Evolutionary conservation across 2,113 vertebrate genomes (phyloP).

Genomic region (Campylomormyrus numenius): DNA sequence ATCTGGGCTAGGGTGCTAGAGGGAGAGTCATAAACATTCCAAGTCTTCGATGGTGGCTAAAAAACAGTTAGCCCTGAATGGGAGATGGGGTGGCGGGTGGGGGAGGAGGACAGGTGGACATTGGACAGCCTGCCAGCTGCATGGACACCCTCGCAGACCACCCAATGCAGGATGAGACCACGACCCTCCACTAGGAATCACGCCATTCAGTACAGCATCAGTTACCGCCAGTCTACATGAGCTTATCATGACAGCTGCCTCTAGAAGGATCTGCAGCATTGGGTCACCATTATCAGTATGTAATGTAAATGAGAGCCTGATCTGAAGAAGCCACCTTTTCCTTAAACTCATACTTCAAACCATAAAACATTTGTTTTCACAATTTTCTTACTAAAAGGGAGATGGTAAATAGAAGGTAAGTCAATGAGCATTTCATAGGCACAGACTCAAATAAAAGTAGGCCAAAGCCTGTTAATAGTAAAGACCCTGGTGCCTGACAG

Average conservation of each 20-base stretch:
- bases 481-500: neutral
- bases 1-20: neutral
- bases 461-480: neutral
- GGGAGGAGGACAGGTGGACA: neutral
- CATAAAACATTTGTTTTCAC: neutral
- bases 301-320: neutral
- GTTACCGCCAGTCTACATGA: neutral
- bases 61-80: neutral
- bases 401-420: neutral
- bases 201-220: neutral
- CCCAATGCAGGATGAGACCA: neutral
- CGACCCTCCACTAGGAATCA: neutral
- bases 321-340: neutral
- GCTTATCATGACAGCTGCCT: constrained; percentile 12
- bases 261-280: neutral
- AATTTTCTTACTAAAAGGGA: neutral
- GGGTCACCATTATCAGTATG: neutral
- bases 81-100: neutral
- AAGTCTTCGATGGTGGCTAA: neutral
- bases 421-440: neutral
- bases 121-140: neutral
- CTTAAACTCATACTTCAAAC: neutral
- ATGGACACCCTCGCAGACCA: neutral
- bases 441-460: neutral
- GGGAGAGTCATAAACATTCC: neutral